A percentile compares a stretch with the other conserved stretches of the same genome.
Evolutionary conservation across 2,797 vertebrate species (phyloP).

Genomic region (Chelon auratus): DNA sequence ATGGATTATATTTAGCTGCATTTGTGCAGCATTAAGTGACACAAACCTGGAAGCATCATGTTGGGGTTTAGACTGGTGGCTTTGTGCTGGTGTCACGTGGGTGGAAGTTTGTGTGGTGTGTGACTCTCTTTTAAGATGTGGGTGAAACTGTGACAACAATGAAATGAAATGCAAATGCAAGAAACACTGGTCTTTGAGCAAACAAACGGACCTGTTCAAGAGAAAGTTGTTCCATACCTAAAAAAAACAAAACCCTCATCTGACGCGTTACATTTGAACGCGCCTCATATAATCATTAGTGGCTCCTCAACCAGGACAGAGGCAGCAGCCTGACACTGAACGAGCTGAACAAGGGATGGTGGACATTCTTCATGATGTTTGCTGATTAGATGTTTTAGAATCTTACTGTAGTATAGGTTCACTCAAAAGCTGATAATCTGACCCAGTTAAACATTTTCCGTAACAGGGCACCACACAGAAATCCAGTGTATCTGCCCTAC

Average conservation of each 20-base stretch:
- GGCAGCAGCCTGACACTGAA: too few species aligned
- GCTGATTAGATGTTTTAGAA: not conserved
- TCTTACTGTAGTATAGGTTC: not conserved
- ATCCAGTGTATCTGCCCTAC: not conserved
- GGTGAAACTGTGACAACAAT: slow-evolving; percentile 39
- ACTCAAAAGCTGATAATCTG: not conserved
- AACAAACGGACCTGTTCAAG: not conserved
- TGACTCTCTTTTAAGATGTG: slow-evolving; percentile 26
- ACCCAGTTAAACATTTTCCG: not conserved
- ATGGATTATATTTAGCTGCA: not conserved
- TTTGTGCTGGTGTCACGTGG: slow-evolving; percentile 33
- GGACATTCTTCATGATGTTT: not conserved
- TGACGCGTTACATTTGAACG: not conserved
- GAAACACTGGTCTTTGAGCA: slow-evolving; percentile 13
- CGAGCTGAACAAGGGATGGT: too few species aligned
- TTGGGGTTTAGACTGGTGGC: slow-evolving; percentile 21
- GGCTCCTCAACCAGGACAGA: too few species aligned
- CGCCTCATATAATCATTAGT: not conserved
- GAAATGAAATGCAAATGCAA: slow-evolving; percentile 20
- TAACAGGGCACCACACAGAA: slow-evolving; percentile 13
- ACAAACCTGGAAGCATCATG: not conserved
- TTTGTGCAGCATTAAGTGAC: not conserved
- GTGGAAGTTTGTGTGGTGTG: slow-evolving; percentile 34
- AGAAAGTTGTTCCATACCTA: not conserved
- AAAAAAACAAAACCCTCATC: not conserved